phyloP scores from a whole-genome alignment of 2,888 invertebrate species.

The Lithophane semibrunnea region DNA sequence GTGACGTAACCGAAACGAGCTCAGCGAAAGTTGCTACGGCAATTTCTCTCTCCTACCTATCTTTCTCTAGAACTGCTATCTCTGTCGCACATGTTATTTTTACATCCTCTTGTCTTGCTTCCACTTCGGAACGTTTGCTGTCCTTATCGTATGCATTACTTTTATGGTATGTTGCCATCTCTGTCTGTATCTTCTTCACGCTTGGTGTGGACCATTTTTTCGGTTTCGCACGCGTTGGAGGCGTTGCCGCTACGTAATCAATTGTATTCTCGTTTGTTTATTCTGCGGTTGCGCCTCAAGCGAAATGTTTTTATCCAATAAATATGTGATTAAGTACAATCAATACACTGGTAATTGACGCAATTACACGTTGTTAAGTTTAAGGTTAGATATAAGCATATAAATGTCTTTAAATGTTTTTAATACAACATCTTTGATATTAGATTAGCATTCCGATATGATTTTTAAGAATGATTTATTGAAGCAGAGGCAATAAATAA shows the following conservation, averaged over 20 bases:
- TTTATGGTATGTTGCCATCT: conserved; percentile 74
- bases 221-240: conserved; percentile 84
- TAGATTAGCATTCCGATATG: conserved; percentile 51
- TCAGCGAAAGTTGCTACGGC: conserved; percentile 88
- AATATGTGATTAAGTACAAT: conserved; percentile 64
- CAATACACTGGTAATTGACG: conserved; percentile 56
- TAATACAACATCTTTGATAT: conserved; percentile 54
- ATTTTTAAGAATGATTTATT: conserved; percentile 65
- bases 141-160: conserved; percentile 73
- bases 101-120: conserved; percentile 70
- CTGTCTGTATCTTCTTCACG: conserved; percentile 82
- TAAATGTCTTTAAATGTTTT: conserved; percentile 24
- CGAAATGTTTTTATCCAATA: conserved; percentile 67
- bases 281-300: conserved; percentile 66
- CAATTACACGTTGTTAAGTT: conserved; percentile 59
- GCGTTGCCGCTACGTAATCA: conserved; percentile 82
- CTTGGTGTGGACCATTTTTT: conserved; percentile 82
- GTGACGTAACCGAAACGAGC: conserved; percentile 89
- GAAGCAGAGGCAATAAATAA: conserved; percentile 60
- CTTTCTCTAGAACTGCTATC: conserved; percentile 81
- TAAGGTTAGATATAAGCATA: conserved; percentile 52
- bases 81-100: conserved; percentile 71
- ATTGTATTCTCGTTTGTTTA: conserved; percentile 82
- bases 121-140: conserved; percentile 70
- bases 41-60: conserved; percentile 87